Base-by-base conservation (phyloP, 2,888 invertebrate genomes). In the Drosophila leonis region DNA sequence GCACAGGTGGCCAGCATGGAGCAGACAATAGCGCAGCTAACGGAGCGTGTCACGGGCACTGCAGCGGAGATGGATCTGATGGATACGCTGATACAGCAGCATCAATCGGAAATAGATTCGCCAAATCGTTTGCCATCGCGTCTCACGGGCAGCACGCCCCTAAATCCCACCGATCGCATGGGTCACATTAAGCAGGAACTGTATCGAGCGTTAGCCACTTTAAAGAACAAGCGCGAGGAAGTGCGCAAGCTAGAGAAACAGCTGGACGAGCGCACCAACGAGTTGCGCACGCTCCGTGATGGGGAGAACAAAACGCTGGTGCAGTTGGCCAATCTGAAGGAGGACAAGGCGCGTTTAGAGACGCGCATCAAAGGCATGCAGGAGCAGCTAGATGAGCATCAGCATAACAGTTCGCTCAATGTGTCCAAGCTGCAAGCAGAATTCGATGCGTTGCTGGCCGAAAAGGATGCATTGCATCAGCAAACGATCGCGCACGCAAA, bases 151-250 rank as follows among this genome's bases (percentile, higher is more conserved):
- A 92, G 91, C 61, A 94, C 93, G 59, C 92, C 93, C 0, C 68
- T 90, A 1, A 82, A 89, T 54, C 74, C 90, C 0, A 91, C 92
- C 5, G 94, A 94, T 59, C 92, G 93, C 1, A 82, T 93, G 7
- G 90, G 91, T 29, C 93, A 93, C 78, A 90, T 94, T 10, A 93
- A 93, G 56, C 91, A 92, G 42, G 94, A 94, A 90, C 88, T 94
- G 1, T 93, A 83, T 54, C 93, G 94, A 33, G 93, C 94, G 24
- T 82, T 94, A 20, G 91, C 91, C 18, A 93, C 92, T 24, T 93
- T 94, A 46, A 93, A 93, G 61, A 83, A 85, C 2, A 94, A 94
- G 75, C 91, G 94, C n/a, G 94, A 94, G 68, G 94, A 94, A 78
- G 94, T 94, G 42, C 93, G 92, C n/a, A 92, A 92, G 46, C 78